Conservation (phyloP, 2,113 vertebrate genomes). For the Myiozetetes cayanensis region DNA sequence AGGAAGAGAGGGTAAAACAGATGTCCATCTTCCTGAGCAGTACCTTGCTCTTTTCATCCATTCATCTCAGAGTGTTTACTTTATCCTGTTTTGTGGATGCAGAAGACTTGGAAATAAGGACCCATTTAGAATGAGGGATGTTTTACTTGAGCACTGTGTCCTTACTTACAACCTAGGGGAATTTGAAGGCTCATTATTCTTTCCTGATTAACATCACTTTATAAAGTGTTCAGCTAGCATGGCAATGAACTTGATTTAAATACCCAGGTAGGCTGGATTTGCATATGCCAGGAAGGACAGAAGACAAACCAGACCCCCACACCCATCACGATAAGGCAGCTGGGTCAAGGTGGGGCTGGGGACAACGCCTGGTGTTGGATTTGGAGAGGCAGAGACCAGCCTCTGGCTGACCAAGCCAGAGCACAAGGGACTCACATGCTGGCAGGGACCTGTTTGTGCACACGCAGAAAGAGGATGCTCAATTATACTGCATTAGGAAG, state of each 20-base stretch:
- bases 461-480: neutral
- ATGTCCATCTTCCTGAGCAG: neutral
- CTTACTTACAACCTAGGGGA: neutral
- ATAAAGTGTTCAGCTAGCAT: neutral
- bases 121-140: neutral
- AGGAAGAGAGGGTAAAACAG: neutral
- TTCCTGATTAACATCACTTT: neutral
- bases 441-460: neutral
- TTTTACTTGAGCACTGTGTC: neutral
- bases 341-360: neutral
- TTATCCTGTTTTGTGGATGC: neutral
- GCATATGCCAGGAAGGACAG: neutral
- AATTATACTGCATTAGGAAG: neutral
- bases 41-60: neutral
- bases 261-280: neutral
- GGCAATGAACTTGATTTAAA: neutral
- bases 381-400: rapidly evolving
- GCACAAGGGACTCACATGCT: rapidly evolving
- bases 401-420: rapidly evolving
- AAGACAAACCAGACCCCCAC: neutral
- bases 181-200: neutral
- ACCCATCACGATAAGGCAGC: neutral
- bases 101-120: neutral
- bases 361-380: neutral
- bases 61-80: neutral